A percentile compares a stretch with the other conserved stretches of the same genome.
Conservation (phyloP, 2,888 invertebrate genomes). For the Coremacera marginata region DNA sequence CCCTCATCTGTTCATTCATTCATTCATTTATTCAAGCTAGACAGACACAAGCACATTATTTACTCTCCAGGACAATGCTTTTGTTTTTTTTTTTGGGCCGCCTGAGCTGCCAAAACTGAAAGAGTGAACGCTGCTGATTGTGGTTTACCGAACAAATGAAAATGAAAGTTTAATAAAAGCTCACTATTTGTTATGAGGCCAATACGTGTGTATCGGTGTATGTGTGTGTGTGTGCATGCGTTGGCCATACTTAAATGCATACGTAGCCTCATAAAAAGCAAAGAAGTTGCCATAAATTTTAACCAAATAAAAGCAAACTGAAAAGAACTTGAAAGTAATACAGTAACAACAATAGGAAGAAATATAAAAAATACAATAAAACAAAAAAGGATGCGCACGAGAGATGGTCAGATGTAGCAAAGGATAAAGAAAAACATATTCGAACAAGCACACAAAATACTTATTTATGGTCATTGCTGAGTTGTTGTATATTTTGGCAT, state of each 20-base stretch:
- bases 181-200: too few species aligned
- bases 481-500: background rate
- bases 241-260: constrained; percentile 40
- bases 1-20: background rate
- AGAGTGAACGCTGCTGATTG: constrained; percentile 1
- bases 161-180: background rate
- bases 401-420: background rate
- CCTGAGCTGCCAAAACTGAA: background rate
- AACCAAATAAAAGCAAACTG: constrained; percentile 27
- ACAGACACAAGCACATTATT: background rate
- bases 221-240: too few species aligned
- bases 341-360: background rate
- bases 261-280: constrained; percentile 40
- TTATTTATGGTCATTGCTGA: constrained; percentile 22
- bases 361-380: background rate
- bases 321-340: constrained; percentile 1
- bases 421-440: background rate
- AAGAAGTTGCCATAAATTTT: constrained; percentile 39
- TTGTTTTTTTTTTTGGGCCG: background rate
- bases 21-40: background rate
- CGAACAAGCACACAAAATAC: constrained; percentile 9
- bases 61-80: constrained; percentile 8
- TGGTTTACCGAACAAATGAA: constrained; percentile 16
- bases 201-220: background rate
- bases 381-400: background rate